A percentile compares a stretch with the other conserved stretches of the same genome.
Conservation (phyloP, 2,113 vertebrate species). For the Mustelus asterias region DNA sequence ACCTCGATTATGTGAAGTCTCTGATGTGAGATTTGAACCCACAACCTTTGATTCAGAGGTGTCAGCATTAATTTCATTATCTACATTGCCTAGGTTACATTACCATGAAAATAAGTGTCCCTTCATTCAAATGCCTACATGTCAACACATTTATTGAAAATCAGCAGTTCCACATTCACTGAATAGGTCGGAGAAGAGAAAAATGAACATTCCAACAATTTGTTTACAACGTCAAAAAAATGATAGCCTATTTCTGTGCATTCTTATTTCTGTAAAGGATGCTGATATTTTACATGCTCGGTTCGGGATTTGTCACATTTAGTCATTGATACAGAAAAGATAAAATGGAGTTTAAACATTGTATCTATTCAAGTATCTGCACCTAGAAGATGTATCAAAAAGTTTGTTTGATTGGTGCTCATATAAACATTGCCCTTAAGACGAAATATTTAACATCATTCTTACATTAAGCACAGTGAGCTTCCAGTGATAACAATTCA, state of each 20-base stretch:
- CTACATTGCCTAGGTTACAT: neutral
- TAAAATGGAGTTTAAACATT: neutral
- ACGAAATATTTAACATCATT: neutral
- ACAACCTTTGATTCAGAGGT: neutral
- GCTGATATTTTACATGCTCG: neutral
- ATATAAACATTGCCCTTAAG: neutral
- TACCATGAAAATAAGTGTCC: no score
- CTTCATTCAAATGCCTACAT: no score
- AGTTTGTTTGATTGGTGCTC: neutral
- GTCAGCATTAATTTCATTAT: neutral
- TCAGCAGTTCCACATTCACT: neutral
- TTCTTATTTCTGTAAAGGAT: neutral
- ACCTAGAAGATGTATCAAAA: neutral
- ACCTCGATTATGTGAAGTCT: neutral
- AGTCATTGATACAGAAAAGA: neutral
- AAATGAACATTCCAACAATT: neutral
- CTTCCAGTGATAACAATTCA: neutral
- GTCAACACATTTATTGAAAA: no score
- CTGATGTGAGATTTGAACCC: neutral
- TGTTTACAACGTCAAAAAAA: neutral
- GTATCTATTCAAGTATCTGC: neutral
- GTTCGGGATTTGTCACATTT: neutral
- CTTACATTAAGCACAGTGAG: neutral
- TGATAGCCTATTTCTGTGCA: neutral
- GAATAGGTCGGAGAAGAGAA: neutral